Evolutionary conservation across 2,888 invertebrate genomes (phyloP).

Genomic region (Drosophila kambysellisi): DNA sequence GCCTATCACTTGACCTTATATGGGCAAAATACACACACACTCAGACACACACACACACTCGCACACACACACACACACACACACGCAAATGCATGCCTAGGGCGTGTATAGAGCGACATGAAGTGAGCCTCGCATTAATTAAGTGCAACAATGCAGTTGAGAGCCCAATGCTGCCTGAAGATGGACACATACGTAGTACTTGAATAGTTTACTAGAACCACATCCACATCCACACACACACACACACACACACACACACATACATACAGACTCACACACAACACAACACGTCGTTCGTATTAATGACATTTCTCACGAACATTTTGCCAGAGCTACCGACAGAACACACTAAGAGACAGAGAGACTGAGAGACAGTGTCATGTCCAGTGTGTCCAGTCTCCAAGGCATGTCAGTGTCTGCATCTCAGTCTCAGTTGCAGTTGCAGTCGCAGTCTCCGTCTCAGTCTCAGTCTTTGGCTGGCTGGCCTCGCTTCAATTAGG

Average conservation of each 20-base stretch:
- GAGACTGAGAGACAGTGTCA: constrained; percentile 36
- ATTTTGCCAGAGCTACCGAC: constrained; percentile 72
- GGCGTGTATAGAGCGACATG: constrained; percentile 62
- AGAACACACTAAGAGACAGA: constrained; percentile 27
- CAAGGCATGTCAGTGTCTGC: constrained; percentile 62
- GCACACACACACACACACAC: constrained; percentile 9
- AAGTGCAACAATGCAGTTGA: constrained; percentile 75
- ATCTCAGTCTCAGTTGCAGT: constrained; percentile 22
- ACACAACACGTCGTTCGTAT: constrained; percentile 76
- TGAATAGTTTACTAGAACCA: constrained; percentile 42
- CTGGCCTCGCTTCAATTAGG: constrained; percentile 82
- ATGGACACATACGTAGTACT: constrained; percentile 35
- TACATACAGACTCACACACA: not conserved
- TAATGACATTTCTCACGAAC: constrained; percentile 80
- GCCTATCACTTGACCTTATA: constrained; percentile 66
- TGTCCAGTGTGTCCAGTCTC: constrained; percentile 61
- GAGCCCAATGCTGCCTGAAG: constrained; percentile 31
- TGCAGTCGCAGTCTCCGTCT: constrained; percentile 10
- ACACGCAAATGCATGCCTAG: constrained; percentile 41
- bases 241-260: constrained; percentile 41
- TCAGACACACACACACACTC: constrained; percentile 10
- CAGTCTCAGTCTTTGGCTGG: constrained; percentile 30
- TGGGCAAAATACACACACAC: constrained; percentile 36
- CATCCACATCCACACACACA: constrained; percentile 40
- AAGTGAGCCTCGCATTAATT: constrained; percentile 74